Base-by-base conservation (phyloP, 1,140 invertebrate genomes). In the Arion vulgaris region DNA sequence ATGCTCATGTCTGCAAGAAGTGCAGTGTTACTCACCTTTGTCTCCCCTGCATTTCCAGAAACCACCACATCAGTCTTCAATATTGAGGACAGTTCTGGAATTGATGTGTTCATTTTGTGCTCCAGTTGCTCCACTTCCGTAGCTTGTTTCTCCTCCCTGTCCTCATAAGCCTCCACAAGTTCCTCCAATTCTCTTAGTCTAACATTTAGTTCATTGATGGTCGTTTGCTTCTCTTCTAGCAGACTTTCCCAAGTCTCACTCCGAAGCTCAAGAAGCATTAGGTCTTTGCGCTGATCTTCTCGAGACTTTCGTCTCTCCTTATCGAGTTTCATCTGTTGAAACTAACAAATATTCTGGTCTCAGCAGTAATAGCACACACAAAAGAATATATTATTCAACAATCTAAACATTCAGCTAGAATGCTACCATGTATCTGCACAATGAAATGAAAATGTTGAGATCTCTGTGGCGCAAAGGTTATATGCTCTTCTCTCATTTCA, bases 261-360 rank as follows among this genome's bases (percentile, higher is more conserved):
- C 23, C 84, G 69, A 39, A 83, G 85, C 73, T 89, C 87, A 32
- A 90, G 62, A 53, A 88, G 66, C 13, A 79, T 78, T 26, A 89
- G 34, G 53, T 91, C 88, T 28, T 86, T 84, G 45, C 84, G 87
- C 78, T 89, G 87, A 38, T 86, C 85, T 73, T 89, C 89, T 28
- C 86, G 36, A 0, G 89, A 90, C 68, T 88, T 90, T 32, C 88
- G 81, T 53, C 86, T 83, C 68, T 88, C 90, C 87, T 86, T 89
- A 38, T 90, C 88, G 0, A 91, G 83, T 69, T 88, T 86, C 38
- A 72, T 77, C 68, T 91, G 84, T 68, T 90, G 83, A 32, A 79
- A 68, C 11, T 85, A 74, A 26, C 51, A 34, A 11, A 15, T 39
- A 7, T 57, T 57, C 53, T 57, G 9, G 26, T 57, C 4, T 23